These are phyloP conservation scores for Rhingia campestris DNA, from an alignment of 2,888 invertebrate species.

Conservation along the genomic window DNA sequence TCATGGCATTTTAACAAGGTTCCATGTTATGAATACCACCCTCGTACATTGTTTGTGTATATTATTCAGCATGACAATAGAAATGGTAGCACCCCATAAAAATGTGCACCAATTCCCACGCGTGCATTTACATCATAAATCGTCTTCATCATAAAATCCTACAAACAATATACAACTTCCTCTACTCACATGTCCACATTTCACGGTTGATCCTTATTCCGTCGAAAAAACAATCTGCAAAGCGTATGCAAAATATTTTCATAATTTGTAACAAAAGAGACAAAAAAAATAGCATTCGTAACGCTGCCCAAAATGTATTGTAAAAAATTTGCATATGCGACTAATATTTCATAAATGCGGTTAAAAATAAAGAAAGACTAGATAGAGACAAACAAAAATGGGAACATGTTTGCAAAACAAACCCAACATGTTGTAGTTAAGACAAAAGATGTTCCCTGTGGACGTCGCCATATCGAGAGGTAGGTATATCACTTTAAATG, in stretches of 20 bases:
- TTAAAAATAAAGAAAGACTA: conserved; percentile 41
- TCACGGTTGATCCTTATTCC: conserved; percentile 41
- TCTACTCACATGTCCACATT: conserved; percentile 44
- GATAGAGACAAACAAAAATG: conserved; percentile 19
- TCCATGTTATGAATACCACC: not conserved
- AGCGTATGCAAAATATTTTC: conserved; percentile 19
- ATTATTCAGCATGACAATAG: conserved; percentile 4
- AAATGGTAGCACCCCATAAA: conserved; percentile 36
- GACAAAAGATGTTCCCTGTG: conserved; percentile 51
- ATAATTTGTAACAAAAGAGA: conserved; percentile 14
- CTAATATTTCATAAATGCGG: conserved; percentile 70
- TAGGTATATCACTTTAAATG: conserved; percentile 1
- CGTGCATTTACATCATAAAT: conserved; percentile 60
- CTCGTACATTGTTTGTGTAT: conserved; percentile 10
- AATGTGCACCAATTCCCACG: conserved; percentile 65
- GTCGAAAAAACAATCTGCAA: conserved; percentile 15
- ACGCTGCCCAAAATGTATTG: conserved; percentile 18
- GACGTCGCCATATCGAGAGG: not conserved
- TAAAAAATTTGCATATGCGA: conserved; percentile 62
- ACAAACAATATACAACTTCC: conserved; percentile 12
- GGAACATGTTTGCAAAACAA: conserved; percentile 65
- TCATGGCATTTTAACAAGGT: too few relatives aligned
- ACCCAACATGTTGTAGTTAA: conserved; percentile 47
- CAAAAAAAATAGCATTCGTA: conserved; percentile 23
- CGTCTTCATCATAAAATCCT: conserved; percentile 2